phyloP scores from a whole-genome alignment of 2,888 invertebrate species.

The Stenotaenia linearis region DNA sequence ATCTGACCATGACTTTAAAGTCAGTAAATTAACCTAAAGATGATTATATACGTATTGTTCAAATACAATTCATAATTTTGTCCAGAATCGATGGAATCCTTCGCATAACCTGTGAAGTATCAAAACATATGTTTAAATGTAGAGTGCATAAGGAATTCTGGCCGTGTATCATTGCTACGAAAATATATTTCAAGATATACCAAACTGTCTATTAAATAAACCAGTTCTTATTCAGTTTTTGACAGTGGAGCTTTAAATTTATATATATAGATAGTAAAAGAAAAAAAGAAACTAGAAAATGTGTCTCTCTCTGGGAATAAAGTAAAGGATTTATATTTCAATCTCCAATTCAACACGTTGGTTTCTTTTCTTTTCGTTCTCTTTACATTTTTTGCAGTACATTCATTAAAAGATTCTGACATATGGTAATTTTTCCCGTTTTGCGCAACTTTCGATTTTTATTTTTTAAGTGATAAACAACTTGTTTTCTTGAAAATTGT shows the following conservation, averaged over 20 bases:
- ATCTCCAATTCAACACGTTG: background rate
- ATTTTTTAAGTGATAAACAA: too few species aligned
- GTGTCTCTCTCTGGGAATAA: background rate
- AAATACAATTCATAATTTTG: background rate
- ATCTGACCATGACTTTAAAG: background rate
- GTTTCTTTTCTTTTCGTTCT: background rate
- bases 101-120: too few species aligned
- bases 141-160: too few species aligned
- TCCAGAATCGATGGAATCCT: background rate
- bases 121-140: too few species aligned
- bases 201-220: background rate
- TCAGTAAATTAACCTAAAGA: background rate
- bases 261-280: background rate
- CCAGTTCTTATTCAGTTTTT: background rate
- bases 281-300: background rate
- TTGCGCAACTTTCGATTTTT: too few species aligned
- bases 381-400: too few species aligned
- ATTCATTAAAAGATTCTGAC: too few species aligned
- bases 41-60: background rate
- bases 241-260: background rate
- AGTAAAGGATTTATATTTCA: background rate
- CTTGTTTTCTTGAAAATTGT: too few species aligned
- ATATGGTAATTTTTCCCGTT: too few species aligned
- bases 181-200: too few species aligned
- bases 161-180: too few species aligned